phyloP scores from a whole-genome alignment of 2,797 vertebrate genomes.

The Platalea minor region DNA sequence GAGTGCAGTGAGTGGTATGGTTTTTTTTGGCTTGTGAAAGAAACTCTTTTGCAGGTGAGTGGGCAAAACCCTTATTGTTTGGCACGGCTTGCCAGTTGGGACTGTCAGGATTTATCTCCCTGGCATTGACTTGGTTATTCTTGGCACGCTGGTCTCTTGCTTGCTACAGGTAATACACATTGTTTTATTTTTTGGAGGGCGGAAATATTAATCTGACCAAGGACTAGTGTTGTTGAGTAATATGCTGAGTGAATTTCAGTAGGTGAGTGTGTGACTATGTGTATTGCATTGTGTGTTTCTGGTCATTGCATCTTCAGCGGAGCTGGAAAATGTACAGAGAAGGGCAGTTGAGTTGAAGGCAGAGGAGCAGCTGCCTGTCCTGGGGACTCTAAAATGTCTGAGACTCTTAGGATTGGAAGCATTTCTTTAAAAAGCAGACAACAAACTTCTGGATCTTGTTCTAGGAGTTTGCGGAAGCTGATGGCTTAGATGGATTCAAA shows the following conservation, averaged over 20 bases:
- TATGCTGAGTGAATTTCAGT: neutral
- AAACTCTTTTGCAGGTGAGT: neutral
- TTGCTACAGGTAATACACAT: neutral
- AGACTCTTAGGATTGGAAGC: neutral
- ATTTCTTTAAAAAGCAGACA: neutral
- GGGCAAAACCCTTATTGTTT: neutral
- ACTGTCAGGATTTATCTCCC: fast-evolving
- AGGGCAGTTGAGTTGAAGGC: neutral
- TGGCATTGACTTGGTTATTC: neutral
- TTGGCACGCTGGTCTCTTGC: neutral
- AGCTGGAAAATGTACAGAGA: neutral
- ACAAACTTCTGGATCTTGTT: neutral
- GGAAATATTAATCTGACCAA: neutral
- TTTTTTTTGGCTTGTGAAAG: neutral
- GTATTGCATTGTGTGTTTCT: fast-evolving
- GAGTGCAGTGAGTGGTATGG: neutral
- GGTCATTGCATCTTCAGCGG: neutral
- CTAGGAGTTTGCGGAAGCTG: neutral
- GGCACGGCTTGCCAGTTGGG: neutral
- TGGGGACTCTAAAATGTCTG: neutral
- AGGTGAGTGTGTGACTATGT: neutral
- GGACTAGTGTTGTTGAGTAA: neutral
- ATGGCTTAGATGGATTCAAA: neutral
- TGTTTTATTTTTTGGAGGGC: neutral
- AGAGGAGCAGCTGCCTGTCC: neutral